Conservation (phyloP, 2,113 vertebrate species). For the Echinops telfairi region DNA sequence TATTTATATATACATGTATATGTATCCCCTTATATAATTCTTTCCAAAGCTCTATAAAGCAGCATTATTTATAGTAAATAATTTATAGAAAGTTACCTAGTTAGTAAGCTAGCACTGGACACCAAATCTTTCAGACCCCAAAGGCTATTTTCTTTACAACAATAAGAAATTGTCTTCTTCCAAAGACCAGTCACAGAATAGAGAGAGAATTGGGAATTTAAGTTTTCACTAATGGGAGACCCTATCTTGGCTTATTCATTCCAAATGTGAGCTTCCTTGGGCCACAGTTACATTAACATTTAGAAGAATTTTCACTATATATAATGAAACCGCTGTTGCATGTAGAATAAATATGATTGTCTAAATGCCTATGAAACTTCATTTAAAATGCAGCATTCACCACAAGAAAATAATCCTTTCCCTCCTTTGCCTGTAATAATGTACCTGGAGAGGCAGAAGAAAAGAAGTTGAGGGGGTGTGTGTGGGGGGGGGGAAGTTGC, state of each 20-base stretch:
- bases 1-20: background rate
- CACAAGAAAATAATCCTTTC: slow-evolving; percentile 60
- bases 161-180: background rate
- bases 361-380: slow-evolving; percentile 72
- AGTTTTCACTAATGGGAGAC: slow-evolving; percentile 45
- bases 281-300: slow-evolving; percentile 77
- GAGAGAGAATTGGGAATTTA: background rate
- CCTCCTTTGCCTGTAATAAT: slow-evolving; percentile 24
- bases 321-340: slow-evolving; percentile 78
- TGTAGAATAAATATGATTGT: slow-evolving; percentile 76
- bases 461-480: background rate
- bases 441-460: slow-evolving; percentile 4
- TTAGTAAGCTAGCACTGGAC: background rate
- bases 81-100: background rate
- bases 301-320: slow-evolving; percentile 77
- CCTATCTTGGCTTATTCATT: slow-evolving; percentile 63
- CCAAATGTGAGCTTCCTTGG: slow-evolving; percentile 67
- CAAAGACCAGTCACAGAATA: background rate
- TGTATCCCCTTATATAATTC: background rate
- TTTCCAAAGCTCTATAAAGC: background rate
- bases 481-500: too few relatives aligned
- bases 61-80: background rate
- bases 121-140: background rate
- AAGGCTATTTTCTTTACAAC: background rate
- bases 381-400: slow-evolving; percentile 63